Evolutionary conservation across 2,888 invertebrate genomes (phyloP), one percentile per base, ranked within the genome.

Genomic region (Hylaea fasciaria): DNA sequence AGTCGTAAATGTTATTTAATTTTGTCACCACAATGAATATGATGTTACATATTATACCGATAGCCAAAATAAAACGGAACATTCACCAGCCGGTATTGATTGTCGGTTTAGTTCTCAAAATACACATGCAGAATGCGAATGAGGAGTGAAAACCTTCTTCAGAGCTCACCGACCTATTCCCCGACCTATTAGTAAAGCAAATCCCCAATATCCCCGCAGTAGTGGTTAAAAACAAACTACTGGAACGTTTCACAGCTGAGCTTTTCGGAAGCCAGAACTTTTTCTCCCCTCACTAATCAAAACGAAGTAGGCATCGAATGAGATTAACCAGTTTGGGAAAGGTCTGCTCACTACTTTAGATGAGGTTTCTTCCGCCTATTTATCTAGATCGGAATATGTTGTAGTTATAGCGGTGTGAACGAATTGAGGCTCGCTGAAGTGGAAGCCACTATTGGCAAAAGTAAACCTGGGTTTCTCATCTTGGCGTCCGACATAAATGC

Each of bases 241-340:
- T 9, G 37, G 5, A 43, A 46, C 43, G 37, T 61, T 64, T 59
- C 62, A 61, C 72, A 72, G 64, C 70, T 67, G 66, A 66, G 58
- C 51, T 46, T 59, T 49, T 49, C 41, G 62, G 49, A 32, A 28
- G 22, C 39, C 49, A 8, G 52, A 60, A 63, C 52, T 48, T 55
- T 57, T 66, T 56, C 62, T 60, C 58, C 53, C 55, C 63, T 22
- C 65, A 53, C 63, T 72, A 70, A 71, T 72, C 70, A 71, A 68
- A 63, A 62, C 55, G 64, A 64, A 69, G 66, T 68, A 63, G 61
- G 60, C 66, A 64, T 62, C 66, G 55, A 70, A 74, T 69, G 58
- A 69, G 70, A 71, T 71, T 71, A 74, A 64, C 63, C 62, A 71
- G 66, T 70, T 69, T 49, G 56, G 66, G 62, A 65, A 68, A 69